These are phyloP conservation scores for Caenorhabditis angaria DNA, from an alignment of 2,888 invertebrate species.

Conservation along the genomic window DNA sequence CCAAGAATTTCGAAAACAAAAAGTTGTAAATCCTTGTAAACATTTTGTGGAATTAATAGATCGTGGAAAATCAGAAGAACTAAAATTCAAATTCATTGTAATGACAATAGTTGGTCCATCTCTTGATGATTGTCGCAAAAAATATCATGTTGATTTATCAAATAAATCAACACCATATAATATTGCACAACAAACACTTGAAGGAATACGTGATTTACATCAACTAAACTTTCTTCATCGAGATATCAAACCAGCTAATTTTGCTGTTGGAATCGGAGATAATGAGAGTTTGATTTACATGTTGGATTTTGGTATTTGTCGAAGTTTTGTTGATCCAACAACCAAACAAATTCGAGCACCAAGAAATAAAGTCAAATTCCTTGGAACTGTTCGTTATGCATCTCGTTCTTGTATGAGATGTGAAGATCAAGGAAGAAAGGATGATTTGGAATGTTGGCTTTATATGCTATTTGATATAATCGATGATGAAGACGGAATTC, in stretches of 20 bases:
- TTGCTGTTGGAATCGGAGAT: slow-evolving; percentile 39
- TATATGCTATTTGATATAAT: slow-evolving; percentile 41
- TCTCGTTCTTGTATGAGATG: slow-evolving; percentile 41
- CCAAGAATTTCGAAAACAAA: background rate
- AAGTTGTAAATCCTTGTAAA: background rate
- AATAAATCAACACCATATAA: background rate
- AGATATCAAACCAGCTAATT: slow-evolving; percentile 51
- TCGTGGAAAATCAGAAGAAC: background rate
- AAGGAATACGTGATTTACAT: slow-evolving; percentile 43
- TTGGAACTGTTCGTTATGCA: slow-evolving; percentile 49
- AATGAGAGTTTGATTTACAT: slow-evolving; percentile 26
- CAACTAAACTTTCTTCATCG: slow-evolving; percentile 46
- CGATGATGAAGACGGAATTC: slow-evolving; percentile 35
- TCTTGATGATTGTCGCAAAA: background rate
- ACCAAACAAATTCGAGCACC: slow-evolving; percentile 8
- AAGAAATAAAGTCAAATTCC: slow-evolving; percentile 32
- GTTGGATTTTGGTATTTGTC: slow-evolving; percentile 41
- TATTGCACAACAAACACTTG: background rate
- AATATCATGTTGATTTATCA: background rate
- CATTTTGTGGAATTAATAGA: background rate
- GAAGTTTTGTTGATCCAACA: slow-evolving; percentile 7
- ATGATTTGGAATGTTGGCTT: slow-evolving; percentile 38
- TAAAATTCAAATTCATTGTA: background rate
- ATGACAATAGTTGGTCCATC: background rate
- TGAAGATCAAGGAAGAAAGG: slow-evolving; percentile 33